Base-by-base conservation (phyloP, 2,797 vertebrate genomes). In the Basileuterus tristriatus region DNA sequence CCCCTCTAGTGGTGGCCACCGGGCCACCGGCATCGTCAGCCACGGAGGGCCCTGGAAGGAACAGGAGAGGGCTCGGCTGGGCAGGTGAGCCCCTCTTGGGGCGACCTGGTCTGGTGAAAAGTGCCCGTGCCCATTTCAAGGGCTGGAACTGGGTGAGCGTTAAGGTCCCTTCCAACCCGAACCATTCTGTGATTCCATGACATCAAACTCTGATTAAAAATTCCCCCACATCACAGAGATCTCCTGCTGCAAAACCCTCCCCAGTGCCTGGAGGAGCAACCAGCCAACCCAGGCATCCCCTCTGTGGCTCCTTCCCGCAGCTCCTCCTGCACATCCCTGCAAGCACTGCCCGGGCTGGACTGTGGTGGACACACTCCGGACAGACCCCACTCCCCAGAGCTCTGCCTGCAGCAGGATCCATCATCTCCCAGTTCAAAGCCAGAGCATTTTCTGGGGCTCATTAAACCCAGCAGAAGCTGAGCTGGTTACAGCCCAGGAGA, bases 1-100 rank as follows among this genome's bases (percentile, higher is more conserved):
- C 92, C 94, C 94, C 76, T 94, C 95, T 95, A 93, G 96, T 3
- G 65, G 93, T 88, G 89, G 62, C 74, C 91, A 79, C 29, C 2
- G 2, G 65, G 81, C 78, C 75, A 50, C 63, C 6, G 1, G 27
- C 86, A 24, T 23, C 7, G 0, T 63, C 62, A 23, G 16, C 65
- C 53, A 4, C 3, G 0, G 37, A 56, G 34, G 16, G 6, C n/a
- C 15, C 15, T 30, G 58, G 4, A 30, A 15, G 3, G 21, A 63
- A 0, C 23, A 50, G 24, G 20, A 8, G 8, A 69, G 29, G 30
- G 55, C 32, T 77, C 52, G 20, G 46, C 55, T 9, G 49, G 53
- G 37, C 62, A 34, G 39, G 6, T 2, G 11, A 83, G 22, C 30
- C 50, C 24, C 24, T 18, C 29, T 23, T 39, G 29, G n/a, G n/a